phyloP scores from a whole-genome alignment of 2,888 invertebrate species.

The Patella pellucida region DNA sequence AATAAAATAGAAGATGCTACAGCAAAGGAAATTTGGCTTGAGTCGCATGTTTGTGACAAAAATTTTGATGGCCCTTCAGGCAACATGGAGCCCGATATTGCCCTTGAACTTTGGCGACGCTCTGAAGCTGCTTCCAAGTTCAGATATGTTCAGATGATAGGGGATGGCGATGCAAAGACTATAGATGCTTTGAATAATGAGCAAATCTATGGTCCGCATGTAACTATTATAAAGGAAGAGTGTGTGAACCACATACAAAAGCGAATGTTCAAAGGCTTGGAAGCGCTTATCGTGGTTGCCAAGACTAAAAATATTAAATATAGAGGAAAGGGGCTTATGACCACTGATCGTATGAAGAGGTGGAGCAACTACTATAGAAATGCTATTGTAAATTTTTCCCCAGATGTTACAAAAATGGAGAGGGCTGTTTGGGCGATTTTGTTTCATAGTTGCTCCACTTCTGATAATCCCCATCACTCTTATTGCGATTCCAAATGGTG shows the following conservation, averaged over 20 bases:
- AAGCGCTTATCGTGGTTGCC: neutral
- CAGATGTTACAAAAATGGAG: slow-evolving; percentile 13
- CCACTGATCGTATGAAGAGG: neutral
- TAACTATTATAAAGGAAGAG: too few relatives aligned
- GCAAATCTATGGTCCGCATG: too few relatives aligned
- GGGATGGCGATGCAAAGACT: neutral
- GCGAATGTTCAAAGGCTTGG: neutral
- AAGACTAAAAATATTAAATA: neutral
- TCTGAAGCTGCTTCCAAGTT: too few relatives aligned
- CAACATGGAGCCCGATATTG: too few relatives aligned
- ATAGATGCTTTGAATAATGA: too few relatives aligned
- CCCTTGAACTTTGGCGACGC: too few relatives aligned
- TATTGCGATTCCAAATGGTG: neutral
- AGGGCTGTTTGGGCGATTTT: slow-evolving; percentile 22
- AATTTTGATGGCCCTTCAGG: too few relatives aligned
- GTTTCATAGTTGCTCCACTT: slow-evolving; percentile 9
- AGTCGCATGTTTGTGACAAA: too few relatives aligned
- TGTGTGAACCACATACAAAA: neutral
- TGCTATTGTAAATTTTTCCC: neutral
- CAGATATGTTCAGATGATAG: slow-evolving; percentile 14
- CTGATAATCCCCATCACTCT: neutral
- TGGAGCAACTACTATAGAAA: neutral
- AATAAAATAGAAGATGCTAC: neutral
- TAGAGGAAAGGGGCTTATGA: neutral
- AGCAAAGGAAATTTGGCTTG: neutral